Evolutionary conservation across 2,113 vertebrate species (phyloP).

Genomic region (Collichthys lucidus): DNA sequence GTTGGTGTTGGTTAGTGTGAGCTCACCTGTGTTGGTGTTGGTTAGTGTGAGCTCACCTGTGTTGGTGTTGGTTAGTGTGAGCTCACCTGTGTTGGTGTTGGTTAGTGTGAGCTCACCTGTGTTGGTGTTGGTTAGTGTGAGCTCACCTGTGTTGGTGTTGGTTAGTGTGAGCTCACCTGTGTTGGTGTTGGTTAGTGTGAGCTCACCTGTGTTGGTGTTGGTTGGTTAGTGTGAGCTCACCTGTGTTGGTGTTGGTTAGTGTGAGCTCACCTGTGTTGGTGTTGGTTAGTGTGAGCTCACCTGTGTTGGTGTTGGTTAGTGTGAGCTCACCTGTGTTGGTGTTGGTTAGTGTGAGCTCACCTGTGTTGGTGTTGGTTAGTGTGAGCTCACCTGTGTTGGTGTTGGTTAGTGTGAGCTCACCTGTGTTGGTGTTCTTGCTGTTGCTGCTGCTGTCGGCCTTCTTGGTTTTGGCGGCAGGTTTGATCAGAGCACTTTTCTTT

Average conservation of each 20-base stretch:
- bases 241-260: conserved; percentile 82
- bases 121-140: conserved; percentile 71
- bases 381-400: no score
- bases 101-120: conserved; percentile 74
- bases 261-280: conserved; percentile 82
- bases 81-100: conserved; percentile 84
- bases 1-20: conserved; percentile 71
- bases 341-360: no score
- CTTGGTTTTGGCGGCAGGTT: conserved; percentile 89
- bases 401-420: conserved; percentile 31
- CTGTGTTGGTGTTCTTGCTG: conserved; percentile 88
- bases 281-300: conserved; percentile 62
- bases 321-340: no score
- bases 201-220: conserved; percentile 84
- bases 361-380: no score
- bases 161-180: conserved; percentile 74
- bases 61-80: conserved; percentile 71
- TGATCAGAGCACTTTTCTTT: conserved; percentile 83
- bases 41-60: conserved; percentile 74
- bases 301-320: conserved; percentile 82
- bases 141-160: conserved; percentile 84
- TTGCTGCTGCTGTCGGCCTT: conserved; percentile 96
- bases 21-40: conserved; percentile 84
- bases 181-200: conserved; percentile 71
- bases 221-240: conserved; percentile 62